A percentile compares a stretch with the other conserved stretches of the same genome.
Evolutionary conservation across 2,797 vertebrate genomes (phyloP).

Genomic region (Sitta carolinensis): DNA sequence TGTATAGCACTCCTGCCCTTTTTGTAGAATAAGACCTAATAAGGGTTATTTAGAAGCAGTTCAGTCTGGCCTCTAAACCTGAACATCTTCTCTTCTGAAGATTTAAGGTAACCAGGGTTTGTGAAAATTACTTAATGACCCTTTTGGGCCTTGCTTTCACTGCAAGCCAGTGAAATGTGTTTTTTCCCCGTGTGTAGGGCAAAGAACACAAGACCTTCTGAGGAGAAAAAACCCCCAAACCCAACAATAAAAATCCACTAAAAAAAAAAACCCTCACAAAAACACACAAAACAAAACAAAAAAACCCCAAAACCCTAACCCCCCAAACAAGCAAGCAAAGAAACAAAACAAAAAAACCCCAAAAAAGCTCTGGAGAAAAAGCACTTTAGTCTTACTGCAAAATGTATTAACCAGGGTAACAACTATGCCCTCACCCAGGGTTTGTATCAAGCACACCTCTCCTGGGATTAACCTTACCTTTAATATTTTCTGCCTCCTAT

Average conservation of each 20-base stretch:
- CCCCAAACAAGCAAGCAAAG: background rate
- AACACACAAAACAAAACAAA: too few relatives aligned
- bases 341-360: background rate
- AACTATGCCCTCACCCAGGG: background rate
- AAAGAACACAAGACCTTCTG: background rate
- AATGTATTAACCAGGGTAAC: background rate
- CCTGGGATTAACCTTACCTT: background rate
- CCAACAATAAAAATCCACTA: background rate
- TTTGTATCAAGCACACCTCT: background rate
- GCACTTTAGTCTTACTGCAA: background rate
- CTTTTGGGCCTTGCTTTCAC: background rate
- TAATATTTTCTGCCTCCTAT: background rate
- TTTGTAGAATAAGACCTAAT: background rate
- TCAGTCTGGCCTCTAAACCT: background rate
- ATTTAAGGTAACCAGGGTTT: background rate
- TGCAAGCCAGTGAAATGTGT: background rate
- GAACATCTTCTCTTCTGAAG: background rate
- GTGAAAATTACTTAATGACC: background rate
- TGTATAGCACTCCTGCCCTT: background rate
- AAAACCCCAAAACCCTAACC: background rate
- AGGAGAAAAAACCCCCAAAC: background rate
- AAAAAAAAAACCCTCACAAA: too few relatives aligned
- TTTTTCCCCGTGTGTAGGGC: background rate
- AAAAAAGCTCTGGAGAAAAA: background rate
- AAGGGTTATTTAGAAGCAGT: background rate